Base-by-base conservation (phyloP, 2,888 invertebrate genomes). In the Neocrepidodera transversa region DNA sequence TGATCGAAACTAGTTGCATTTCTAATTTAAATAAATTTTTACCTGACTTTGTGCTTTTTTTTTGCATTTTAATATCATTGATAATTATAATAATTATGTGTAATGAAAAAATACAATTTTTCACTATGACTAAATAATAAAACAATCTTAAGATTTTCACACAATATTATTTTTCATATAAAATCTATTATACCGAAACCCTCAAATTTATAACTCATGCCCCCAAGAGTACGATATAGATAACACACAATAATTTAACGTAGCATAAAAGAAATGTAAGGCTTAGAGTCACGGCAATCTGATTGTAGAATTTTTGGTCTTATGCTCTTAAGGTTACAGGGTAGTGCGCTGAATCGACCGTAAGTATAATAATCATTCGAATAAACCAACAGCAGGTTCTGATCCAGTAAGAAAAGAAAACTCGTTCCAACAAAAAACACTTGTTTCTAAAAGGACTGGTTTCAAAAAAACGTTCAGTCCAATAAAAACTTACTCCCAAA, bases 281-380 rank as follows among this genome's bases (percentile, higher is more conserved):
- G 43, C 63, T 64, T 69, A 71, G 73, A 73, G 60, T 71, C 73
- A 73, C 58, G 63, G 64, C 67, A 69, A 71, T 68, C 52, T 54
- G 49, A 54, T 52, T 57, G 14, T 57, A 58, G 60, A 70, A 69
- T 69, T 32, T 32, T 32, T 4, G 11, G 11, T 8, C 8, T 4
- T 2, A 13, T 3, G 11, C 11, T 32, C n/a, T n/a, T n/a, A n/a
- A n/a, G n/a, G n/a, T 4, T 32, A 32, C 28, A 10, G 32, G 6
- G 32, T 32, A 10, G 28, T 2, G 8, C 5, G 10, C 2, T 2
- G 10, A 28, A n/a, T n/a, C n/a, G n/a, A n/a, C n/a, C n/a, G n/a
- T n/a, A n/a, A n/a, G n/a, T n/a, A 6, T 2, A 28, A 8, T 3
- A 28, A 28, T 2, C 10, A 28, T 10, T 10, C 8, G 10, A 8